Evolutionary conservation across 2,113 vertebrate genomes (phyloP).

Genomic region (Dicerorhinus sumatrensis): DNA sequence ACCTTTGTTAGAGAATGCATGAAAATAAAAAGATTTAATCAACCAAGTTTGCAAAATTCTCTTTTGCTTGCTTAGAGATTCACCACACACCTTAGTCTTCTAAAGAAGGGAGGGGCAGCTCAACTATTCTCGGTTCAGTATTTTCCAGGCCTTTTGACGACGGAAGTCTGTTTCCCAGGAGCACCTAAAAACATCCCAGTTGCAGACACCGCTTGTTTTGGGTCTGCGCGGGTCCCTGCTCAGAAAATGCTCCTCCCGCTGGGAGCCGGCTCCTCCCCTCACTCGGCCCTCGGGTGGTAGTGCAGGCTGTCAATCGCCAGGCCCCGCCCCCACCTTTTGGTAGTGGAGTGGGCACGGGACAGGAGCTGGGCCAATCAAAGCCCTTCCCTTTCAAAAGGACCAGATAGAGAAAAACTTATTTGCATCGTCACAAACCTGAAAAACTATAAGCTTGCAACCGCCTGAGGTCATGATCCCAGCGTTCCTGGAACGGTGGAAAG

Average conservation of each 20-base stretch:
- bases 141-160: not conserved
- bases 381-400: not conserved
- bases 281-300: rapidly evolving
- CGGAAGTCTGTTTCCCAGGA: not conserved
- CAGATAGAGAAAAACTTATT: not conserved
- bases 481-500: not conserved
- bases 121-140: not conserved
- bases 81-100: not conserved
- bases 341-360: not conserved
- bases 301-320: not conserved
- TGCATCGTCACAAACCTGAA: not conserved
- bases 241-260: not conserved
- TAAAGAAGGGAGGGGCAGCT: not conserved
- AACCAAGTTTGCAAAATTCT: not conserved
- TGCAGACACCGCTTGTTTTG: no score
- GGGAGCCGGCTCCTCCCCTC: not conserved
- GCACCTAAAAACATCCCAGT: no score
- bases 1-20: not conserved
- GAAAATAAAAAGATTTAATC: not conserved
- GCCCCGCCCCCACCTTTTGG: not conserved
- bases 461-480: not conserved
- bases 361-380: not conserved
- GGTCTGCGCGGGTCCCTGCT: rapidly evolving
- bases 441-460: rapidly evolving
- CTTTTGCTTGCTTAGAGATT: not conserved